Evolutionary conservation across 2,797 vertebrate genomes (phyloP).

Genomic region (Crenichthys baileyi): DNA sequence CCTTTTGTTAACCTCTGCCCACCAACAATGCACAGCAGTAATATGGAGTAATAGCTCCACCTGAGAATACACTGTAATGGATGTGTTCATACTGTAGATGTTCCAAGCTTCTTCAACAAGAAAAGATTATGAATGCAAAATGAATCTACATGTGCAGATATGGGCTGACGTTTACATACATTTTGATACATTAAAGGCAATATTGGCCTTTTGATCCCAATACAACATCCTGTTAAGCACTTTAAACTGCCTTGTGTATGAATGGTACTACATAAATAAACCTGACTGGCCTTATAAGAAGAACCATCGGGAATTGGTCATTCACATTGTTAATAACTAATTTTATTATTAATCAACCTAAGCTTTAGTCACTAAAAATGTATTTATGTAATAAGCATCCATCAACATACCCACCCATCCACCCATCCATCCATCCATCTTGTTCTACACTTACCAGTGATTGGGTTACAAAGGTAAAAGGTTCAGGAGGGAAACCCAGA

Average conservation of each 20-base stretch:
- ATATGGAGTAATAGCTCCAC: conserved; percentile 59
- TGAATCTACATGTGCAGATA: background rate
- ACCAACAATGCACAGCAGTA: conserved; percentile 59
- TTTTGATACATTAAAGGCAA: background rate
- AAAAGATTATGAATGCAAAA: background rate
- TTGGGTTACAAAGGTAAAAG: no score
- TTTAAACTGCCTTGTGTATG: no score
- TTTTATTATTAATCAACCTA: no score
- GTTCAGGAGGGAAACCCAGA: no score
- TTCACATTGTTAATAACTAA: no score
- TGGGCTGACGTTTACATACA: background rate
- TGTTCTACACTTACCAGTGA: no score
- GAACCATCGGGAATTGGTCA: no score
- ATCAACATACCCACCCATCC: no score
- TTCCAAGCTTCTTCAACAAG: conserved; percentile 28
- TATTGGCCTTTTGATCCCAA: background rate
- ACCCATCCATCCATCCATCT: no score
- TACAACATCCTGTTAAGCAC: background rate
- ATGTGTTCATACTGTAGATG: conserved; percentile 39
- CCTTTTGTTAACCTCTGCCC: conserved; percentile 77
- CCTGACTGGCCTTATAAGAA: background rate
- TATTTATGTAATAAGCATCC: no score
- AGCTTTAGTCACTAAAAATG: no score
- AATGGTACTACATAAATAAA: background rate
- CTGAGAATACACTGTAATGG: conserved; percentile 37